Conservation (phyloP, 2,797 vertebrate species). For the Sparus aurata region DNA sequence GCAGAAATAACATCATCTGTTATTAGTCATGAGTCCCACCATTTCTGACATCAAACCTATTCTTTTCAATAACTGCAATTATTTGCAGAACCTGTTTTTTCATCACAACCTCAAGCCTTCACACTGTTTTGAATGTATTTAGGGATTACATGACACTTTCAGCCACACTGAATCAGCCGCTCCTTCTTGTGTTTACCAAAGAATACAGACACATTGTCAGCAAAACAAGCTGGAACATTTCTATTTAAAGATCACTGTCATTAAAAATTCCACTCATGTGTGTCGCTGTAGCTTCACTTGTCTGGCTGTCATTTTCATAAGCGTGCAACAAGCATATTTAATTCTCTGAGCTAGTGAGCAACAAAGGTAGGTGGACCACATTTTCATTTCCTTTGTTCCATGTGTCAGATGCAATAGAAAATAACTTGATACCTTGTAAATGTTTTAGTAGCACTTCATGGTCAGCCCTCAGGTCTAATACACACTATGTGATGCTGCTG, state of each 20-base stretch:
- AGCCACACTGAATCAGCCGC: conserved; percentile 21
- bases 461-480: conserved; percentile 9
- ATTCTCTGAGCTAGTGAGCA: conserved; percentile 24
- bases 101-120: conserved; percentile 18
- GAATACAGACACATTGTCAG: conserved; percentile 32
- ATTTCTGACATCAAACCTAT: neutral
- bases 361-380: conserved; percentile 10
- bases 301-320: conserved; percentile 36
- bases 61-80: neutral
- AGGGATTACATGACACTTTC: conserved; percentile 31
- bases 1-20: neutral
- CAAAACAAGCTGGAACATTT: conserved; percentile 9
- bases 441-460: conserved; percentile 34
- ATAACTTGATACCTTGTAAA: conserved; percentile 20
- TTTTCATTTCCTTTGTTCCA: conserved; percentile 34
- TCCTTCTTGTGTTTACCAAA: conserved; percentile 31
- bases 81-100: neutral
- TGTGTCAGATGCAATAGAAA: conserved; percentile 40
- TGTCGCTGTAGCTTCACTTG: neutral
- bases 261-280: conserved; percentile 10
- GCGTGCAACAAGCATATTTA: conserved; percentile 18
- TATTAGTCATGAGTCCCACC: neutral
- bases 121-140: conserved; percentile 15
- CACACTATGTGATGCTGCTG: conserved; percentile 1
- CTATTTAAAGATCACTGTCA: conserved; percentile 42